A percentile compares a stretch with the other conserved stretches of the same genome.
phyloP scores from a whole-genome alignment of 1,140 invertebrate species.

The Pseudomyrmex pallidus region DNA sequence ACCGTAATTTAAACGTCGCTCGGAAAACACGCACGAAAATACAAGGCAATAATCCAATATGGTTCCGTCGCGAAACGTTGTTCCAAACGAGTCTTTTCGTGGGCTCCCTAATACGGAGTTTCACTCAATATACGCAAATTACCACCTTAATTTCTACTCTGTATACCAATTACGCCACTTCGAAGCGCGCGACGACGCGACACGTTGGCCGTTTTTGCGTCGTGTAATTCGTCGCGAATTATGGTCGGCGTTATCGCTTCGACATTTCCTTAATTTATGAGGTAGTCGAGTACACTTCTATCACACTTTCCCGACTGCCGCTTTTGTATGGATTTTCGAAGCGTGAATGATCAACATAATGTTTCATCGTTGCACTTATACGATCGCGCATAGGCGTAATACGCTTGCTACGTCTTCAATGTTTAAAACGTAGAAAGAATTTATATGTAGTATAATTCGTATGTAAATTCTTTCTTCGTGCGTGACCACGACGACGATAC shows the following conservation, averaged over 20 bases:
- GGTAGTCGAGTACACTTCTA: not conserved
- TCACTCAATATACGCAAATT: constrained; percentile 15
- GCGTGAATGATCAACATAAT: too few species aligned
- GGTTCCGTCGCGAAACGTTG: not conserved
- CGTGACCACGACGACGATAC: not conserved
- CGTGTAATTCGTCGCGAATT: constrained; percentile 47
- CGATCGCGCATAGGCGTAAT: not conserved
- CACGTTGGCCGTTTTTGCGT: not conserved
- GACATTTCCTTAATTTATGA: constrained; percentile 56
- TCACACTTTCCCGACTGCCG: constrained; percentile 23
- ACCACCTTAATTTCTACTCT: constrained; percentile 52
- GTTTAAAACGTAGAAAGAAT: not conserved
- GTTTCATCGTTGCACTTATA: not conserved
- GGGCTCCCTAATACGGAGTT: constrained; percentile 1
- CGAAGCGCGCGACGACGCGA: constrained; percentile 42
- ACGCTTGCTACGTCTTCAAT: not conserved
- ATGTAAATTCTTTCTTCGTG: not conserved
- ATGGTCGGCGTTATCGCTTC: constrained; percentile 38
- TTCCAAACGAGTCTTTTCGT: not conserved
- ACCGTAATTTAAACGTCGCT: constrained; percentile 23
- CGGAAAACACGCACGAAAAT: constrained; percentile 30
- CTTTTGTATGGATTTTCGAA: not conserved
- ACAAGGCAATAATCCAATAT: constrained; percentile 30
- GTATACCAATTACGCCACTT: constrained; percentile 55
- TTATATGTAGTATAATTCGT: too few species aligned